These are phyloP conservation scores for Limenitis camilla DNA, from an alignment of 2,888 invertebrate genomes.

Conservation along the genomic window DNA sequence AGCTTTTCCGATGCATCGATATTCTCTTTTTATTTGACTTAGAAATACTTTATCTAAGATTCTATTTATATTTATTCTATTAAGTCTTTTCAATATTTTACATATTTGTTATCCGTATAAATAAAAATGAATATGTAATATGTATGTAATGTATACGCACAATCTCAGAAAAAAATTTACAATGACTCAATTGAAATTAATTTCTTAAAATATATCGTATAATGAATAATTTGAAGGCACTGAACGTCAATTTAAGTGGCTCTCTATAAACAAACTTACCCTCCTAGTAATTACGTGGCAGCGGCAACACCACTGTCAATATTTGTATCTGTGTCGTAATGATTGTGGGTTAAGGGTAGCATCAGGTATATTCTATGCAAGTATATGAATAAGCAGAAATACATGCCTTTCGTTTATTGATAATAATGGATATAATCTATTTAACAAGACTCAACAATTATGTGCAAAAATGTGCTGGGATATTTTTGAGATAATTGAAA, in stretches of 20 bases:
- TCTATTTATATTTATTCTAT: slow-evolving; percentile 1
- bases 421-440: no score
- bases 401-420: no score
- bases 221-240: slow-evolving; percentile 16
- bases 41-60: neutral
- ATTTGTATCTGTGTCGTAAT: slow-evolving; percentile 27
- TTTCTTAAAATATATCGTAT: slow-evolving; percentile 18
- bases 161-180: no score
- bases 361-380: slow-evolving; percentile 2
- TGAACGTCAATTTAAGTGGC: slow-evolving; percentile 20
- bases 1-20: slow-evolving; percentile 17
- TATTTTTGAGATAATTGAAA: no score
- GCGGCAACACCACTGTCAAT: slow-evolving; percentile 26
- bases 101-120: no score
- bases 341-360: slow-evolving; percentile 22
- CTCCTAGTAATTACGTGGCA: slow-evolving; percentile 24
- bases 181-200: slow-evolving; percentile 11
- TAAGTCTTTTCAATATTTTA: no score
- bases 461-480: no score
- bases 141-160: no score
- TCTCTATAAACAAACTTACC: slow-evolving; percentile 24
- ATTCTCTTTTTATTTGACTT: slow-evolving; percentile 8
- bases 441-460: no score
- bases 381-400: no score
- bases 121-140: no score